Evolutionary conservation across 2,113 vertebrate genomes (phyloP).

Genomic region (Amphiprion percula): DNA sequence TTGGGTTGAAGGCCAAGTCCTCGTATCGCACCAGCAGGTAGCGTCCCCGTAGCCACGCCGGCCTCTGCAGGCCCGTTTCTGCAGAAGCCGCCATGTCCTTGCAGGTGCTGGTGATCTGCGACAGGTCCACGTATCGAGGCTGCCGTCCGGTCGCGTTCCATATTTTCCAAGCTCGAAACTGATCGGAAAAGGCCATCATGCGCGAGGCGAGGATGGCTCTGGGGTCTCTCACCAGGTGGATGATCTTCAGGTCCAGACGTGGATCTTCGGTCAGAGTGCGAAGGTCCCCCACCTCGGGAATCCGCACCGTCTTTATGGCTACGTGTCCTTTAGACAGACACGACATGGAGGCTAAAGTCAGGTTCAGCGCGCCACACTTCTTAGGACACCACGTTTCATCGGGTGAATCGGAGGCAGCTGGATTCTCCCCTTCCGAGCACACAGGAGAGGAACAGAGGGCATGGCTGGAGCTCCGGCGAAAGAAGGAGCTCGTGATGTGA

Average conservation of each 20-base stretch:
- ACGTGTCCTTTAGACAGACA: conserved; percentile 79
- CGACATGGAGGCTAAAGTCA: conserved; percentile 81
- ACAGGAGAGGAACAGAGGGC: conserved; percentile 86
- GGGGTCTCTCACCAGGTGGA: conserved; percentile 89
- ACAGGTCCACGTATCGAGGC: conserved; percentile 83
- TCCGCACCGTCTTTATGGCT: conserved; percentile 86
- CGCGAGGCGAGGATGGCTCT: conserved; percentile 86
- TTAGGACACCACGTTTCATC: conserved; percentile 83
- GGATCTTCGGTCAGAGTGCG: conserved; percentile 85
- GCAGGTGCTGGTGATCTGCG: conserved; percentile 83
- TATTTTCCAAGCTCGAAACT: conserved; percentile 85
- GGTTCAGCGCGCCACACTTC: conserved; percentile 83
- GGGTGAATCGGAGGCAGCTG: conserved; percentile 6
- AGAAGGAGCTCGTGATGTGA: conserved; percentile 82
- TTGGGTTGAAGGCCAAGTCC: conserved; percentile 84
- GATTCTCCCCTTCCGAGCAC: conserved; percentile 64
- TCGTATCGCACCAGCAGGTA: conserved; percentile 88
- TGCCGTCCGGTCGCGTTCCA: conserved; percentile 86
- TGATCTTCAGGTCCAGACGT: conserved; percentile 85
- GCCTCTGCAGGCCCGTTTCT: conserved; percentile 77
- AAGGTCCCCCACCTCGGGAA: conserved; percentile 85
- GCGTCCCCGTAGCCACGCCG: conserved; percentile 82
- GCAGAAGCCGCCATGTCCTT: conserved; percentile 83
- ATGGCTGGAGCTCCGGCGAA: conserved; percentile 84
- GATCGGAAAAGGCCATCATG: conserved; percentile 82